Percentiles rank a stretch among this genome's conserved stretches.
phyloP scores from a whole-genome alignment of 2,797 vertebrate genomes.

The Miopithecus talapoin region DNA sequence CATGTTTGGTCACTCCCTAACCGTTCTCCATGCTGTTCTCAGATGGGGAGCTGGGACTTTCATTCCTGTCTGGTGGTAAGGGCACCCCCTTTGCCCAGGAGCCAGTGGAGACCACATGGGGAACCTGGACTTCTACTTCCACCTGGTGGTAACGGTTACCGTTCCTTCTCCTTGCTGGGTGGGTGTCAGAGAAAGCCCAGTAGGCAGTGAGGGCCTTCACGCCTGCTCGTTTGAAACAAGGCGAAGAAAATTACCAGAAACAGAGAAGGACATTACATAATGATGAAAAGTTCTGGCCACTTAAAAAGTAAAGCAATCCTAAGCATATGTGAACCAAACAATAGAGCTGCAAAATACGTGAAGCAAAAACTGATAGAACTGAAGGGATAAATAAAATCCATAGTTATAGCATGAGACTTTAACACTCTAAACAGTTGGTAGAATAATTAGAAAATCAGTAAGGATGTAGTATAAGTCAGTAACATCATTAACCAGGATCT shows the following conservation, averaged over 20 bases:
- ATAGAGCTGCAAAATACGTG: background rate
- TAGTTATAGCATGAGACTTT: background rate
- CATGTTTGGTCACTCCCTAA: accelerated
- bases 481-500: background rate
- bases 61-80: background rate
- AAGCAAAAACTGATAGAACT: background rate
- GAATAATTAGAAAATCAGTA: background rate
- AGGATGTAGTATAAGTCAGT: background rate
- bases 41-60: background rate
- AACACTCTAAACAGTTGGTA: background rate
- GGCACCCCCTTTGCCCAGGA: background rate
- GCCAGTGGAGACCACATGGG: background rate
- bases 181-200: background rate
- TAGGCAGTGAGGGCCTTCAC: background rate
- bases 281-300: background rate
- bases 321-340: background rate
- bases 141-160: background rate
- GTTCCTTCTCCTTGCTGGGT: background rate
- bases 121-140: background rate
- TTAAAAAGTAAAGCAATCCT: background rate
- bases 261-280: background rate
- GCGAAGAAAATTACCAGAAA: background rate
- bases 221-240: background rate
- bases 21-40: background rate
- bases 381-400: background rate